Base-by-base conservation (phyloP, 2,888 invertebrate genomes). In the Nemapogon koenigi region DNA sequence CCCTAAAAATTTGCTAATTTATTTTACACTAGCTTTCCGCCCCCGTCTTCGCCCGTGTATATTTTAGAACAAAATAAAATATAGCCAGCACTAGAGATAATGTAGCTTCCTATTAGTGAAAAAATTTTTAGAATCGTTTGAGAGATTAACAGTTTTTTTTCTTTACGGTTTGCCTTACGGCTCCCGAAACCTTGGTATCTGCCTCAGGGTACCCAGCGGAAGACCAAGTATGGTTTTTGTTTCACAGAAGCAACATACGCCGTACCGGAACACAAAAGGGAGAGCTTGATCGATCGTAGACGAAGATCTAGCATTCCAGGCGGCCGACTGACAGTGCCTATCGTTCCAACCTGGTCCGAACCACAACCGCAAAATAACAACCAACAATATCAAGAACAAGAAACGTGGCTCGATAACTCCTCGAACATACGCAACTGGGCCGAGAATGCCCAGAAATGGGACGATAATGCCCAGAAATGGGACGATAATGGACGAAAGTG, bases 161-260 rank as follows among this genome's bases (percentile, higher is more conserved):
- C n/a, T n/a, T 22, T 6, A 22, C 22, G 22, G 22, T 22, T 22
- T 7, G 22, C 6, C 6, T 7, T 10, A 22, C 22, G 10, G 11
- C 8, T 11, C 7, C 4, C 28, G 11, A 13, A 4, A 28, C 4
- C 6, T 13, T 28, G 4, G 28, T n/a, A 7, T 7, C 28, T 28
- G 28, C 4, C n/a, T 7, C 11, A 4, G 28, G 28, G 6, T 8
- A 7, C 6, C 11, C 8, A 28, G 4, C 28, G 4, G 6, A n/a
- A 4, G n/a, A n/a, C 4, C 4, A 28, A 13, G 11, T 28, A n/a
- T 7, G 6, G 8, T 28, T 7, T 4, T n/a, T 15, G n/a, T 6
- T n/a, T 27, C 57, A 51, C 57, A 51, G 76, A 78, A 55, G 73
- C 72, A 15, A 78, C 76, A 6, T 78, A 78, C 50, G 75, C 76